phyloP scores from a whole-genome alignment of 2,888 invertebrate genomes.

The Sminthurides aquaticus region DNA sequence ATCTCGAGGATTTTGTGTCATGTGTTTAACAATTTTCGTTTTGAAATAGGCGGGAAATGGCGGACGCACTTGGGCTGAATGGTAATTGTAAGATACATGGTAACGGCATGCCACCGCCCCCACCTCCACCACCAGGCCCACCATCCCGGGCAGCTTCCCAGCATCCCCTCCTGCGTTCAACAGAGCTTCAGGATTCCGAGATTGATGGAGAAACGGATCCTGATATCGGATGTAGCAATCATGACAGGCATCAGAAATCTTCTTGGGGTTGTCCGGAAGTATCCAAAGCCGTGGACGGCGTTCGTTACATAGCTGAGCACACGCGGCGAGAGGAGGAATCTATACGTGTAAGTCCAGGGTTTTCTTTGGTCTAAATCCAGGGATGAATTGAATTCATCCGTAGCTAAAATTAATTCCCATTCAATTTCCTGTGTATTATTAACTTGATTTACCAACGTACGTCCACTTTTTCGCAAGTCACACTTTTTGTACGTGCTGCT shows the following conservation, averaged over 20 bases:
- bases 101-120: constrained; percentile 47
- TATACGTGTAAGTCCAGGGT: constrained; percentile 59
- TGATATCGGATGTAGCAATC: constrained; percentile 25
- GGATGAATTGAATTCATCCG: too few species aligned
- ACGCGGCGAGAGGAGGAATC: constrained; percentile 86
- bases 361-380: too few species aligned
- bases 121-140: constrained; percentile 38
- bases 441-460: too few species aligned
- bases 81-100: constrained; percentile 48
- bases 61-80: constrained; percentile 42
- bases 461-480: too few species aligned
- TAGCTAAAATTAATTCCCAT: too few species aligned
- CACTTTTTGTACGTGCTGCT: too few species aligned
- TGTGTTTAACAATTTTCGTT: neutral
- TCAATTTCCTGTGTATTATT: too few species aligned
- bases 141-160: constrained; percentile 42
- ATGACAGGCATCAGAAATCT: constrained; percentile 23
- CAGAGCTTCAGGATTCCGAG: constrained; percentile 41
- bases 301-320: constrained; percentile 85
- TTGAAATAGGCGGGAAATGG: constrained; percentile 34
- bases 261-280: constrained; percentile 82
- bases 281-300: constrained; percentile 85
- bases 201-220: constrained; percentile 38
- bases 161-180: constrained; percentile 41
- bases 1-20: neutral